phyloP scores from a whole-genome alignment of 2,888 invertebrate genomes.

The Amphimallon solstitiale region DNA sequence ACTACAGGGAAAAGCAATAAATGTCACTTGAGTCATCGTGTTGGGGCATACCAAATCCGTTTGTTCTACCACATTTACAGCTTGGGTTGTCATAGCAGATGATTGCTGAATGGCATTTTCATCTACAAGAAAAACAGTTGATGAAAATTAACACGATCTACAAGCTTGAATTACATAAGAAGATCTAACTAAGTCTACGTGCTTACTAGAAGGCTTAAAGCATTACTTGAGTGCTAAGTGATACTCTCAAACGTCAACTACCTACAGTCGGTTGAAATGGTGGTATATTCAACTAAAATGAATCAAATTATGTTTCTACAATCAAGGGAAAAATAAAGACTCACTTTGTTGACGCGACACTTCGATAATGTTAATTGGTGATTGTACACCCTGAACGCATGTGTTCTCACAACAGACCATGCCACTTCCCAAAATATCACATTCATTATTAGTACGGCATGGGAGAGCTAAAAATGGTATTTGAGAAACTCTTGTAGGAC shows the following conservation, averaged over 20 bases:
- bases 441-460: constrained; percentile 66
- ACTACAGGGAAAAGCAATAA: constrained; percentile 67
- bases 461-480: constrained; percentile 54
- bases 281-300: too few species aligned
- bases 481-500: constrained; percentile 23
- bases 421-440: constrained; percentile 65
- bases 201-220: too few species aligned
- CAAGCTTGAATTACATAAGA: too few species aligned
- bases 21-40: constrained; percentile 43
- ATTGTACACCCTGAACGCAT: constrained; percentile 30
- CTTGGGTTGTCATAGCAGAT: too few species aligned
- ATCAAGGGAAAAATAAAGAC: too few species aligned
- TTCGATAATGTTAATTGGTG: constrained; percentile 9
- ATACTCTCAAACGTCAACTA: too few species aligned
- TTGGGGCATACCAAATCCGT: constrained; percentile 47
- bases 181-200: too few species aligned
- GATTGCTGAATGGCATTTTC: constrained; percentile 22
- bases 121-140: constrained; percentile 5
- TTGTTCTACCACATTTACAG: too few species aligned
- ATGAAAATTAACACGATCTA: background rate
- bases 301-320: too few species aligned
- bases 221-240: too few species aligned
- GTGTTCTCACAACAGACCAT: constrained; percentile 17
- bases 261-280: too few species aligned
- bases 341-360: too few species aligned